Conservation (phyloP, 1,140 invertebrate genomes). For the Gonatopus flavifemur region DNA sequence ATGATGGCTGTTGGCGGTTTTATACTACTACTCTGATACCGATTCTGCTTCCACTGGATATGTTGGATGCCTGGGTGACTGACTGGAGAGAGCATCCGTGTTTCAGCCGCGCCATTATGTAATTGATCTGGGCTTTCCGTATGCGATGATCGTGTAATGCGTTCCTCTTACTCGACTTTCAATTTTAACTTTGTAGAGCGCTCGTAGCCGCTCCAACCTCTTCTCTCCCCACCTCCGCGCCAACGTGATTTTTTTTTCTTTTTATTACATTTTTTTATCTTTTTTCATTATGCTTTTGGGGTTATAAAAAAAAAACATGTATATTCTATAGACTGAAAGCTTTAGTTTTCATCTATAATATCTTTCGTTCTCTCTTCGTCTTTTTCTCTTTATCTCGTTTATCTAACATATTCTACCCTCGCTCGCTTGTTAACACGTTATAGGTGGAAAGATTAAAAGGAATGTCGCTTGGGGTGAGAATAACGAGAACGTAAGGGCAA, state of each 20-base stretch:
- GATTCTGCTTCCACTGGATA: too few species aligned
- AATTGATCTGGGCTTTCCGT: slow-evolving; percentile 50
- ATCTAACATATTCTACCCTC: background rate
- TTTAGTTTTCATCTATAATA: too few species aligned
- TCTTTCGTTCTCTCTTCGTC: background rate
- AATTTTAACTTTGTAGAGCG: too few species aligned
- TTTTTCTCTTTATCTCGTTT: background rate
- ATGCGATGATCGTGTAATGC: slow-evolving; percentile 43
- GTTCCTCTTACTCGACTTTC: slow-evolving; percentile 34
- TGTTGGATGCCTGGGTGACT: too few species aligned
- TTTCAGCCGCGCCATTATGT: slow-evolving; percentile 52
- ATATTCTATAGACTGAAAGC: too few species aligned
- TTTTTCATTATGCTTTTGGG: too few species aligned
- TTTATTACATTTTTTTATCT: background rate
- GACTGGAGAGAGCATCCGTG: slow-evolving; percentile 47
- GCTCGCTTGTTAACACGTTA: background rate
- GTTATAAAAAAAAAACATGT: too few species aligned
- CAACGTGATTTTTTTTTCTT: slow-evolving; percentile 2
- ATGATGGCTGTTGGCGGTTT: too few species aligned
- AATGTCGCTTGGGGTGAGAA: background rate
- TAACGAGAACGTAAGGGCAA: background rate
- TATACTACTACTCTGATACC: too few species aligned
- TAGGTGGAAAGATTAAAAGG: background rate
- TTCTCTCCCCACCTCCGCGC: too few species aligned
- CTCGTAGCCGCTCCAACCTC: too few species aligned